phyloP scores from a whole-genome alignment of 2,113 vertebrate species.

The Microtus ochrogaster region DNA sequence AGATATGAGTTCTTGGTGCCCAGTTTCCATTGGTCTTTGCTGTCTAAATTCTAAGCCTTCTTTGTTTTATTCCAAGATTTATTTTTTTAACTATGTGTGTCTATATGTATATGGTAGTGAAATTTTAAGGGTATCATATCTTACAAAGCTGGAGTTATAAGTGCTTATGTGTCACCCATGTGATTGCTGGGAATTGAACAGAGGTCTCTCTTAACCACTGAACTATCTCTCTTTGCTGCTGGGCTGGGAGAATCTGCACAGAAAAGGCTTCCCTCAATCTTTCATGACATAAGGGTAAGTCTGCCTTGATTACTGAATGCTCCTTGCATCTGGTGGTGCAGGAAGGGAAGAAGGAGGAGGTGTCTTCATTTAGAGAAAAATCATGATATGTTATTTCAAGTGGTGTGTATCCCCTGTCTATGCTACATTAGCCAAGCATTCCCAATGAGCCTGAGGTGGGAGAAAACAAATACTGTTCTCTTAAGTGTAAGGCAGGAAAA shows the following conservation, averaged over 20 bases:
- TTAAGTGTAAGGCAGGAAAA: background rate
- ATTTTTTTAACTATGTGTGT: no score
- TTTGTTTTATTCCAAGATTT: no score
- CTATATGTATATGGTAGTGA: no score
- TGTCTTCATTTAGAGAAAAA: background rate
- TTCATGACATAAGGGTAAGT: conserved; percentile 94
- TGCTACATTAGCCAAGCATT: background rate
- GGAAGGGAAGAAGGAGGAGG: no score
- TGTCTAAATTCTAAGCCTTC: no score
- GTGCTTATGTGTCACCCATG: no score
- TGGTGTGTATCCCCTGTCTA: background rate
- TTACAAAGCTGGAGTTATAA: no score
- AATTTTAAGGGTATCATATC: no score
- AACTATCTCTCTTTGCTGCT: conserved; percentile 84
- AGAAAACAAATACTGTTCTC: background rate
- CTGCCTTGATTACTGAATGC: fast-evolving
- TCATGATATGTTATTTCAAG: background rate
- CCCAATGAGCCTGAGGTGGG: fast-evolving
- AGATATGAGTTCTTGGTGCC: no score
- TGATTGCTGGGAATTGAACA: no score
- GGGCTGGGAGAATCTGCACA: conserved; percentile 92
- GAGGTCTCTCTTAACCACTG: no score
- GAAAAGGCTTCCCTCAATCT: conserved; percentile 94
- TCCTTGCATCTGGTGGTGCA: background rate
- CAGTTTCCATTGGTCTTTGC: no score